Evolutionary conservation across 2,888 invertebrate genomes (phyloP).

Genomic region (Pristionchus japonicus): DNA sequence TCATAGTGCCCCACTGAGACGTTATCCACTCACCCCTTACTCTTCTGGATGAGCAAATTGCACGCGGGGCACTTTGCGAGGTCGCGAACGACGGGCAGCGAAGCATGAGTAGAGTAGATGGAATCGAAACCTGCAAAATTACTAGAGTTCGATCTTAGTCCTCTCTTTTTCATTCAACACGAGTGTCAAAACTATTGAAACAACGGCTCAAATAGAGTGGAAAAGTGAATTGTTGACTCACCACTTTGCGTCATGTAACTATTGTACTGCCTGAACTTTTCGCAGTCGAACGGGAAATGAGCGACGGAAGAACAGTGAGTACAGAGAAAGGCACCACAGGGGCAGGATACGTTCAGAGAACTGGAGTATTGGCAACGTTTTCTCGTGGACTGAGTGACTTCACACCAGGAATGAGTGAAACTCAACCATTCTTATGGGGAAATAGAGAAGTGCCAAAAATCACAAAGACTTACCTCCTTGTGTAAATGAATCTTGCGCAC

Average conservation of each 20-base stretch:
- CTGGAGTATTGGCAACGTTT: not conserved
- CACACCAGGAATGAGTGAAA: too few species aligned
- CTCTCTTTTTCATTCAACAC: too few species aligned
- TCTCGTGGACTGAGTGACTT: not conserved
- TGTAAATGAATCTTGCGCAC: not conserved
- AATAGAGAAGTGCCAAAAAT: not conserved
- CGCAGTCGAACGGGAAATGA: not conserved
- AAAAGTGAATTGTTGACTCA: too few species aligned
- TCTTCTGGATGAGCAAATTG: not conserved
- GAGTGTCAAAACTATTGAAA: too few species aligned
- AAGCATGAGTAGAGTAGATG: not conserved
- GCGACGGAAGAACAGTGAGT: not conserved
- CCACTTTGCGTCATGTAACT: not conserved
- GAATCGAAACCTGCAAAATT: not conserved
- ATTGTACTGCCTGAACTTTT: not conserved
- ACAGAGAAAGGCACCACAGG: not conserved
- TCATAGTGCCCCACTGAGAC: too few species aligned
- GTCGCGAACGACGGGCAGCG: not conserved
- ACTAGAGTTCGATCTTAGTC: too few species aligned
- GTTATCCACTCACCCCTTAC: slow-evolving; percentile 8
- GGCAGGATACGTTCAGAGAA: not conserved
- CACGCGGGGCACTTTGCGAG: not conserved
- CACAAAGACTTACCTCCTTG: not conserved
- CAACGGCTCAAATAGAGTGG: too few species aligned
- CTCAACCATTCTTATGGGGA: too few species aligned